Conservation (phyloP, 2,888 invertebrate species). For the Disparrhopalites patrizii region DNA sequence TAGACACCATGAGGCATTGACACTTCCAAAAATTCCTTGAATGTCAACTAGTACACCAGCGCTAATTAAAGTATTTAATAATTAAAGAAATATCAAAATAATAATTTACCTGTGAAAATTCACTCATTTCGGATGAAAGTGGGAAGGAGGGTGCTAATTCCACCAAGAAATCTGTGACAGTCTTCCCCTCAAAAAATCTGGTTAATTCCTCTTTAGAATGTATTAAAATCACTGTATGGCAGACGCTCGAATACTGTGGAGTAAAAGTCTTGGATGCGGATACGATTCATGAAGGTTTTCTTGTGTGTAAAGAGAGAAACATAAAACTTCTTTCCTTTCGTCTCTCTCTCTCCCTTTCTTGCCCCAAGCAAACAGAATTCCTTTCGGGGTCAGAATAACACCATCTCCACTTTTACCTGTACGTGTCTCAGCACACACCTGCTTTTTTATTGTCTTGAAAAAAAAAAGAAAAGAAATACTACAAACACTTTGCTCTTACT, state of each 20-base stretch:
- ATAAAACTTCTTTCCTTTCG: neutral
- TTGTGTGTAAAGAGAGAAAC: too few species aligned
- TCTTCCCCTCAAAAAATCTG: too few species aligned
- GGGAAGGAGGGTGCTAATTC: neutral
- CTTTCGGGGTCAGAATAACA: constrained; percentile 25
- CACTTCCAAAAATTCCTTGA: too few species aligned
- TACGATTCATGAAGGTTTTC: too few species aligned
- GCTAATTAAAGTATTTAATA: neutral
- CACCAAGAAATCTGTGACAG: neutral
- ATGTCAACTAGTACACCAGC: neutral
- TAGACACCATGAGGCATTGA: too few species aligned
- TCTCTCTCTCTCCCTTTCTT: too few species aligned
- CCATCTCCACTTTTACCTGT: constrained; percentile 5
- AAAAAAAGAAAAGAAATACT: too few species aligned
- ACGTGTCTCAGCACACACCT: neutral
- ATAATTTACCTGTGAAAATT: constrained; percentile 24
- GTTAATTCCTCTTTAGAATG: neutral
- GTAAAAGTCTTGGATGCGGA: too few species aligned
- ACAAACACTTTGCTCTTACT: too few species aligned
- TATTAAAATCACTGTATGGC: neutral
- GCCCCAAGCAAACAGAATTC: constrained; percentile 27
- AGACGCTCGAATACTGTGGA: neutral
- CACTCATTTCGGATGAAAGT: constrained; percentile 10
- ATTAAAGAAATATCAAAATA: neutral
- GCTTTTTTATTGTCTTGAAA: neutral